Evolutionary conservation across 1,140 invertebrate genomes (phyloP).

Genomic region (Brachionus rubens): DNA sequence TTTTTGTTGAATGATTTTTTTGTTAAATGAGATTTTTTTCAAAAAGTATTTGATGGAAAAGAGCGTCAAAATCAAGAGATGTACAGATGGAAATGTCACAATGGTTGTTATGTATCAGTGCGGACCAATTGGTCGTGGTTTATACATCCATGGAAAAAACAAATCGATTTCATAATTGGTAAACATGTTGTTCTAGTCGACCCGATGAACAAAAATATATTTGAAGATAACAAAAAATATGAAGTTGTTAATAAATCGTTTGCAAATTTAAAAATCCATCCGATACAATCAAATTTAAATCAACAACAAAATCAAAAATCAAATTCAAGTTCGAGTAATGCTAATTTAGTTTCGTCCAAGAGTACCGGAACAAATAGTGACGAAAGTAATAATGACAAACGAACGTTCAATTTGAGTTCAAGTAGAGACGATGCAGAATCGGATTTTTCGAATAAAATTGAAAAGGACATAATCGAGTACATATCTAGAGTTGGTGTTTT

Average conservation of each 20-base stretch:
- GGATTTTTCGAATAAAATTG: slow-evolving; percentile 9
- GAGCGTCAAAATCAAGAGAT: slow-evolving; percentile 38
- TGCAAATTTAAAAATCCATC: not conserved
- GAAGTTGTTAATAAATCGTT: not conserved
- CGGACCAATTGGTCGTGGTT: slow-evolving; percentile 44
- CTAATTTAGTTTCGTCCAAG: not conserved
- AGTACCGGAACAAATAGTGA: slow-evolving; percentile 19
- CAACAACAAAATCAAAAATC: not conserved
- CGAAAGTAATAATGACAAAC: slow-evolving; percentile 6
- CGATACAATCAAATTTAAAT: not conserved
- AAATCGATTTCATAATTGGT: slow-evolving; percentile 45
- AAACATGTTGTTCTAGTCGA: slow-evolving; percentile 41
- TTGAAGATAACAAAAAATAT: slow-evolving; percentile 9
- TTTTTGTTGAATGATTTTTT: not conserved
- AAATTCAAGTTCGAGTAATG: not conserved
- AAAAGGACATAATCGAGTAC: slow-evolving; percentile 29
- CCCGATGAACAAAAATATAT: slow-evolving; percentile 38
- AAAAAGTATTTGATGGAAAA: slow-evolving; percentile 31
- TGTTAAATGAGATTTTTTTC: not conserved
- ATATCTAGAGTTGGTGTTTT: slow-evolving; percentile 23
- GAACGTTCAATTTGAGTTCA: not conserved
- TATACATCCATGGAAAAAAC: slow-evolving; percentile 43
- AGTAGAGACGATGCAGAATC: slow-evolving; percentile 3
- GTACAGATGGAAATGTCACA: slow-evolving; percentile 17
- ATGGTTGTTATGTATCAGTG: slow-evolving; percentile 41